phyloP scores from a whole-genome alignment of 2,113 vertebrate species.

The Mobula hypostoma region DNA sequence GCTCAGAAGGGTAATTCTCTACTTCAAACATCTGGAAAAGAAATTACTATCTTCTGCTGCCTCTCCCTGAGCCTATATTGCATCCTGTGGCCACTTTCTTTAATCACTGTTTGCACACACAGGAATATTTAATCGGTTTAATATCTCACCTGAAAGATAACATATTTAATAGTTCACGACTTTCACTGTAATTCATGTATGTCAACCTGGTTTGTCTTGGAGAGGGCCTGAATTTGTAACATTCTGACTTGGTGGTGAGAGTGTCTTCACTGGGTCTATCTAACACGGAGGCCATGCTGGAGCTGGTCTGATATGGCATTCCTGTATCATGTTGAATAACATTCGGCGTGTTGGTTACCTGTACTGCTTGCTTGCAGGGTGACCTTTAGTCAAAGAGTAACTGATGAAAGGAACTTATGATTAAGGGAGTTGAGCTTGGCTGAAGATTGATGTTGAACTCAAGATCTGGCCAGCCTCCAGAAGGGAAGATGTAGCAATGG shows the following conservation, averaged over 20 bases:
- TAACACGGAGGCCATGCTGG: not conserved
- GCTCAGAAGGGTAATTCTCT: too few species aligned
- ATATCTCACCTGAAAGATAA: not conserved
- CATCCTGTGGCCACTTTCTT: too few species aligned
- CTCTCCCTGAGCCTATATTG: too few species aligned
- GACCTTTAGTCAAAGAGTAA: not conserved
- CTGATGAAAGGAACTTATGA: not conserved
- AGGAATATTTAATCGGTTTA: not conserved
- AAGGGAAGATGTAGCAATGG: not conserved
- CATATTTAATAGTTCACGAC: not conserved
- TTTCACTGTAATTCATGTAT: not conserved
- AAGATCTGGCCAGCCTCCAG: not conserved
- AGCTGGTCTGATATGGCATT: not conserved
- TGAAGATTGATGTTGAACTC: not conserved
- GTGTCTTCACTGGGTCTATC: not conserved
- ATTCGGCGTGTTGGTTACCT: not conserved
- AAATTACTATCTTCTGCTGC: too few species aligned
- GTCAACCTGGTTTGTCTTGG: not conserved
- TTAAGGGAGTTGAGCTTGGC: not conserved
- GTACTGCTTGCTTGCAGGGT: not conserved
- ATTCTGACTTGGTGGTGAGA: not conserved
- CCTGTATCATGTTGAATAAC: not conserved
- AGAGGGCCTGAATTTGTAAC: not conserved
- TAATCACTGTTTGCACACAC: not conserved
- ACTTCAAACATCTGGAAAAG: too few species aligned